Conservation (phyloP, 2,113 vertebrate genomes). For the Calyptomena viridis region DNA sequence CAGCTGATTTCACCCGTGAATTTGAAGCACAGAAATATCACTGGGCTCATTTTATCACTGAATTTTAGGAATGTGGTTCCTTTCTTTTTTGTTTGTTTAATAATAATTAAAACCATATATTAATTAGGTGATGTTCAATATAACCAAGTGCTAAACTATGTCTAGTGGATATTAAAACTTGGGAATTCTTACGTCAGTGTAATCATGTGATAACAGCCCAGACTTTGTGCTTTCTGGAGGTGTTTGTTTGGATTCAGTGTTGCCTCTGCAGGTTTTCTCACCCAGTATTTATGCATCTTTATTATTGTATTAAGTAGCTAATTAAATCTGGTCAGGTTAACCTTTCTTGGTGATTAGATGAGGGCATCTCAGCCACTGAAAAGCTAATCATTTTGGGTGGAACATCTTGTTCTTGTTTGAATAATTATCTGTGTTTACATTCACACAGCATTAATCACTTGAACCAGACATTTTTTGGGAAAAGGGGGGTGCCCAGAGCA, state of each 20-base stretch:
- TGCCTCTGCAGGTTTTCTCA: not conserved
- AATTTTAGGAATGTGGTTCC: not conserved
- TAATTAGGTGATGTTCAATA: not conserved
- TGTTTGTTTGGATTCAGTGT: not conserved
- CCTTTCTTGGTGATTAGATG: conserved; percentile 23
- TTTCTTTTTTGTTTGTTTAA: not conserved
- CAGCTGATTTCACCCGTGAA: not conserved
- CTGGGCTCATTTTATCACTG: not conserved
- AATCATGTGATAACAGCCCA: conserved; percentile 4
- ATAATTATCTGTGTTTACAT: conserved; percentile 60
- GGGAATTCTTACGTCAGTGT: not conserved
- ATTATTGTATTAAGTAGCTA: conserved; percentile 6
- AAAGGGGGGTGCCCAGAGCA: not conserved
- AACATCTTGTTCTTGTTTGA: conserved; percentile 50
- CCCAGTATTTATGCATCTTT: not conserved
- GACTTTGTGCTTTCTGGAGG: conserved; percentile 32
- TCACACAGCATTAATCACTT: conserved; percentile 31
- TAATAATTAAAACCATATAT: not conserved
- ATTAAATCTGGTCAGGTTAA: conserved; percentile 49
- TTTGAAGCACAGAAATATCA: not conserved
- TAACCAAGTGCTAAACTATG: not conserved
- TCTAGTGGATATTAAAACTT: not conserved
- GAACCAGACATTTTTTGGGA: not conserved
- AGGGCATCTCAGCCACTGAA: not conserved
- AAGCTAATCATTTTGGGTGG: conserved; percentile 23